Conservation (phyloP, 1,140 invertebrate genomes). For the Fragariocoptes setiger region DNA sequence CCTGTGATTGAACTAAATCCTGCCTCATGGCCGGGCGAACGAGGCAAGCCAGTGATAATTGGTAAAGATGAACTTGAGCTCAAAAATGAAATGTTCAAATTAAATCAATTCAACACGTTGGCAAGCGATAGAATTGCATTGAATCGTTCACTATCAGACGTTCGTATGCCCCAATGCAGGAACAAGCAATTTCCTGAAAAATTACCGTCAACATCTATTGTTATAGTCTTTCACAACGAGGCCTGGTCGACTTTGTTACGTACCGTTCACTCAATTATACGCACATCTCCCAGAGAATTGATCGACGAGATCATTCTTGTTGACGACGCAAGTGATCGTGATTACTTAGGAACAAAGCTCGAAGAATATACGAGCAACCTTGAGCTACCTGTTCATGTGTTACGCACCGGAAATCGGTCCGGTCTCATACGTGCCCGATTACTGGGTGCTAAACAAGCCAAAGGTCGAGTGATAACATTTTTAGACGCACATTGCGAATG, state of each 20-base stretch:
- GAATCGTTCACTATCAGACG: conserved; percentile 75
- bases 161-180: conserved; percentile 29
- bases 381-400: conserved; percentile 34
- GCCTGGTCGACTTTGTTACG: conserved; percentile 21
- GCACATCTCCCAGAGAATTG: conserved; percentile 17
- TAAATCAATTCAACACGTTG: conserved; percentile 86
- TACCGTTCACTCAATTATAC: conserved; percentile 20
- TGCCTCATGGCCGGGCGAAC: conserved; percentile 41
- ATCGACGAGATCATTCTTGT: conserved; percentile 22
- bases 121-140: conserved; percentile 90
- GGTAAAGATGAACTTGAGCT: conserved; percentile 43
- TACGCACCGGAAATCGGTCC: conserved; percentile 54
- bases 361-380: conserved; percentile 59
- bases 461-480: conserved; percentile 72
- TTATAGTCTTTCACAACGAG: conserved; percentile 23
- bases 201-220: conserved; percentile 16
- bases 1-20: conserved; percentile 11
- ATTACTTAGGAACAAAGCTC: conserved; percentile 51
- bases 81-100: conserved; percentile 74
- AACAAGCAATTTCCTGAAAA: conserved; percentile 11
- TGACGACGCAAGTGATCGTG: conserved; percentile 24
- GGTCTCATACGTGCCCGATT: conserved; percentile 71
- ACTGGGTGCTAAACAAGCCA: conserved; percentile 60
- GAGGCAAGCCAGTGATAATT: conserved; percentile 57
- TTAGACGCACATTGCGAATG: conserved; percentile 78